Base-by-base conservation (phyloP, 2,888 invertebrate genomes). In the Cryptus viduatorius region DNA sequence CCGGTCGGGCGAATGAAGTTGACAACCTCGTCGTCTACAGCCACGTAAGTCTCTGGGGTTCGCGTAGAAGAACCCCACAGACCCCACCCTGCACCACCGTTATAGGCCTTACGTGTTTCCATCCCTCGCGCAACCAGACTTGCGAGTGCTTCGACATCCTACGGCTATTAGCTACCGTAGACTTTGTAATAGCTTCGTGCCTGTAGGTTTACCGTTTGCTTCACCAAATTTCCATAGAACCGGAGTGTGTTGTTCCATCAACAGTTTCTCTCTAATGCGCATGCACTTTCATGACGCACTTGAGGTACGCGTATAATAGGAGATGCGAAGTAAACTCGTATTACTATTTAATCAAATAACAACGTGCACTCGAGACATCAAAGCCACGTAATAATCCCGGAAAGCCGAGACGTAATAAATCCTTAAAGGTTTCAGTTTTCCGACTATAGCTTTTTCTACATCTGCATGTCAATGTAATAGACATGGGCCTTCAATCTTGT, bases 121-220 rank as follows among this genome's bases (percentile, higher is more conserved):
- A 42, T 29, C 61, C 16, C 64, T 19, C 19, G 48, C 37, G 8
- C 48, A 61, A 14, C 42, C 29, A 29, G 14, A 48, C 65, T 31
- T 12, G 3, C 14, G 44, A 65, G 29, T 44, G 56, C 48, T 42
- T 19, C 65, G 42, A 14, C 42, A 10, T 65, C 44, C 72, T 44
- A 64, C 12, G 12, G 61, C 29, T 71, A 53, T 10, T 46, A 72
- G 64, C 53, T 71, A 56, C 72, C 64, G 24, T 53, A 46, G 44
- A 77, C 65, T 71, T 71, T 71, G 65, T 77, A 65, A 82, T 71
- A 65, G 76, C 69, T 65, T 61, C 31, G 71, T 71, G 37, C 61
- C 37, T 69, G 69, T 69, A 31, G 19, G 67, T 24, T 24, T 77
- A 67, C 64, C 44, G 56, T 67, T 56, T 56, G 4, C 67, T n/a